Evolutionary conservation across 2,888 invertebrate species (phyloP), one percentile per base, ranked within the genome.

Genomic region (Caenorhabditis panamensis): DNA sequence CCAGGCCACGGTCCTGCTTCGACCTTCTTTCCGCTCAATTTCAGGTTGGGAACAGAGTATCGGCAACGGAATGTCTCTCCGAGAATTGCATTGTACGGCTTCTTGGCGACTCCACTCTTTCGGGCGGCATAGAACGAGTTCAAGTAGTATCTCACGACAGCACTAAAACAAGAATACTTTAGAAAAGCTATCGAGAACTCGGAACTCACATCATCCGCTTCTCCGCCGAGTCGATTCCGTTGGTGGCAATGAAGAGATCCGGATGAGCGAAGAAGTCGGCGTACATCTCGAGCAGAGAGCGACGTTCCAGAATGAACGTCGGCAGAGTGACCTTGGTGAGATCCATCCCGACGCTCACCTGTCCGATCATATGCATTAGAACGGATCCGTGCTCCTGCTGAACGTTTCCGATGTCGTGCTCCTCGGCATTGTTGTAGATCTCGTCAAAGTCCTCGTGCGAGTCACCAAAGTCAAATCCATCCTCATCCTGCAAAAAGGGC

Each of bases 241-340:
- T 96, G 94, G 95, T 83, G 95, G 76, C 64, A 18, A 90, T 93
- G 92, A 99, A 98, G 89, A 97, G 94, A 92, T 98, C 97, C 0
- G 99, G 97, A 93, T 99, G 99, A 13, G 99, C 97, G 92, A 99
- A 97, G 91, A 98, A 99, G 93, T 99, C 99, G 61, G 99, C 98
- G 92, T 97, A 99, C 99, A 99, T 99, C 93, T 99, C 99, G 58
- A 99, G 93, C 47, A 99, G 93, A 0, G 98, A 99, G 82, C 99
- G 94, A 92, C 96, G 94, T 92, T 99, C 99, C 88, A 99, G 92
- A 88, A 99, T 99, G 91, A 99, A 99, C 28, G 99, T 99, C 24
- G 99, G 99, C 84, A 99, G 93, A 66, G 97, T 97, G 82, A 97
- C 96, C 93, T 98, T 99, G 13, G 99, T 99, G 91, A 99, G 94